A percentile compares a stretch with the other conserved stretches of the same genome.
Evolutionary conservation across 1,140 invertebrate genomes (phyloP).

Genomic region (Ostrea denselamellosa): DNA sequence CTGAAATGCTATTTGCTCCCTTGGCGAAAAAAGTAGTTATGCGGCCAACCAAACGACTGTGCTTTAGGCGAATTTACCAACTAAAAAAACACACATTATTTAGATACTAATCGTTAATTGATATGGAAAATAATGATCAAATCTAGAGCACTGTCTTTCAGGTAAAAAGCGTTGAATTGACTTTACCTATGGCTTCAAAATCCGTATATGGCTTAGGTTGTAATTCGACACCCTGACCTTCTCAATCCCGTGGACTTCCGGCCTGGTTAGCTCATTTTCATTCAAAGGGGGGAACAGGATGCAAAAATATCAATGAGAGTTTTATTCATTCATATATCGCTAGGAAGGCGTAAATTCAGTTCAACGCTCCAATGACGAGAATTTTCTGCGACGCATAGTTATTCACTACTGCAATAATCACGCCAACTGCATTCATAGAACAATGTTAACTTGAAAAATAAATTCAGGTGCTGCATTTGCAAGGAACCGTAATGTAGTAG

Average conservation of each 20-base stretch:
- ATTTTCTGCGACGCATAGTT: background rate
- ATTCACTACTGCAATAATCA: slow-evolving; percentile 3
- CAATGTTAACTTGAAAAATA: background rate
- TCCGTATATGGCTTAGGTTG: slow-evolving; percentile 37
- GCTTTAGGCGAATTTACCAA: slow-evolving; percentile 30
- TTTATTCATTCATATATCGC: slow-evolving; percentile 37
- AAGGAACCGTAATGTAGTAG: background rate
- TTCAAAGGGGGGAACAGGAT: slow-evolving; percentile 43
- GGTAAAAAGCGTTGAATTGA: slow-evolving; percentile 30
- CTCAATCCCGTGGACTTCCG: slow-evolving; percentile 43
- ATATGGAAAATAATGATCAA: slow-evolving; percentile 27
- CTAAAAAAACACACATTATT: background rate
- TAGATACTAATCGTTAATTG: slow-evolving; percentile 20
- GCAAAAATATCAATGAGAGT: slow-evolving; percentile 41
- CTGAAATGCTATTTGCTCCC: slow-evolving; percentile 24
- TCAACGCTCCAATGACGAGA: slow-evolving; percentile 18
- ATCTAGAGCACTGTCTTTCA: slow-evolving; percentile 20
- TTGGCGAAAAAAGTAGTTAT: slow-evolving; percentile 17
- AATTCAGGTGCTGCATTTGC: background rate
- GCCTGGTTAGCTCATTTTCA: slow-evolving; percentile 37
- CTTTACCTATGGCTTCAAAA: slow-evolving; percentile 19
- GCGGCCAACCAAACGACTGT: slow-evolving; percentile 20
- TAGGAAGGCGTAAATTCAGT: slow-evolving; percentile 27
- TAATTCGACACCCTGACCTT: slow-evolving; percentile 46
- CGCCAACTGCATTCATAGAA: background rate